Percentiles rank a stretch among this genome's conserved stretches.
Evolutionary conservation across 1,140 invertebrate species (phyloP).

Genomic region (Heliconius congener): DNA sequence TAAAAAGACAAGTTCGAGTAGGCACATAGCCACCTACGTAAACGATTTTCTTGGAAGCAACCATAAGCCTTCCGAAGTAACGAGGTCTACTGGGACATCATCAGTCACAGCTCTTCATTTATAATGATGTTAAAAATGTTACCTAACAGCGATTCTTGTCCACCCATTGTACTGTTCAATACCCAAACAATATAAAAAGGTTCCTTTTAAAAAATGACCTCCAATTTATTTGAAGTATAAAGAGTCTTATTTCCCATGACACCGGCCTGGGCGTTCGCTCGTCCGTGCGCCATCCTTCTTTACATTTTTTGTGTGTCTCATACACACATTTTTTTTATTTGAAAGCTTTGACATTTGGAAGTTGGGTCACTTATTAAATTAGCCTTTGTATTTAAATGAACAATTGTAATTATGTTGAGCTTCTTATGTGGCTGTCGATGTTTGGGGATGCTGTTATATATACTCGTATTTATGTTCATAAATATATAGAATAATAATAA

Average conservation of each 20-base stretch:
- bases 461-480: neutral
- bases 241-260: constrained; percentile 75
- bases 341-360: constrained; percentile 74
- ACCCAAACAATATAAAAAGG: constrained; percentile 66
- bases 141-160: constrained; percentile 76
- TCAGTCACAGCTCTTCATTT: constrained; percentile 77
- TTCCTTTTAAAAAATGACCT: constrained; percentile 74
- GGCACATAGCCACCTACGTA: constrained; percentile 44
- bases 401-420: constrained; percentile 67
- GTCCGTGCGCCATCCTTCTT: constrained; percentile 69
- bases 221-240: constrained; percentile 78
- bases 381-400: constrained; percentile 80
- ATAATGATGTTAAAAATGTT: constrained; percentile 81
- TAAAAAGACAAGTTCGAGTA: constrained; percentile 39
- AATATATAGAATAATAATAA: too few species aligned
- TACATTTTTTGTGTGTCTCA: constrained; percentile 55
- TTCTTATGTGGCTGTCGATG: constrained; percentile 25
- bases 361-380: constrained; percentile 79
- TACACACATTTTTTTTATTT: constrained; percentile 58
- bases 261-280: constrained; percentile 65
- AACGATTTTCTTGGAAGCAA: constrained; percentile 44
- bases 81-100: constrained; percentile 49
- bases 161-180: constrained; percentile 77
- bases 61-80: constrained; percentile 48
- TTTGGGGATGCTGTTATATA: constrained; percentile 28